phyloP scores from a whole-genome alignment of 2,888 invertebrate species.

The Agrilus biguttatus region DNA sequence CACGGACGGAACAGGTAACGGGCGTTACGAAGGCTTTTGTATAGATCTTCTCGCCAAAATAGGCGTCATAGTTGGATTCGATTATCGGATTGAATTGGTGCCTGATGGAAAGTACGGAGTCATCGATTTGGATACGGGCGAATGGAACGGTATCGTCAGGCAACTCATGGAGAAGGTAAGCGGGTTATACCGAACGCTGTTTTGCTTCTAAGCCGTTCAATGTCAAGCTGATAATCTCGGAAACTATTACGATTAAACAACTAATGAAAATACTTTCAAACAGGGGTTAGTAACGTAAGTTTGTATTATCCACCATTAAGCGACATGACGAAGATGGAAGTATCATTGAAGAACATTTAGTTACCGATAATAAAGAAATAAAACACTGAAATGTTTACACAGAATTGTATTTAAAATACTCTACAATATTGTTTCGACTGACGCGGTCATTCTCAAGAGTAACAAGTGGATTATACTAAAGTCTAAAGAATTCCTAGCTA shows the following conservation, averaged over 20 bases:
- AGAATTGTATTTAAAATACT: too few species aligned
- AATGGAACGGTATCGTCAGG: constrained; percentile 59
- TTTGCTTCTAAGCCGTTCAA: not conserved
- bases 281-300: too few species aligned
- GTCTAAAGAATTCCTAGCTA: too few species aligned
- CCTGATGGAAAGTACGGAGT: constrained; percentile 59
- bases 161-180: constrained; percentile 52
- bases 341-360: too few species aligned
- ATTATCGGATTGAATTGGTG: constrained; percentile 49
- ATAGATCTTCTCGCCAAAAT: constrained; percentile 53
- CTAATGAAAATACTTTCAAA: too few species aligned
- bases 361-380: too few species aligned
- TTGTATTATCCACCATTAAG: too few species aligned
- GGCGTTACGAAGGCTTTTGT: constrained; percentile 58
- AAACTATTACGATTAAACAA: not conserved
- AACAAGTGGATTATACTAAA: too few species aligned
- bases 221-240: not conserved
- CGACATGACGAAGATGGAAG: too few species aligned
- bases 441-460: too few species aligned
- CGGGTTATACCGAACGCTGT: not conserved
- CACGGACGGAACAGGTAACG: constrained; percentile 41
- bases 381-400: too few species aligned
- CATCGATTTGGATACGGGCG: constrained; percentile 54
- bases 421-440: too few species aligned
- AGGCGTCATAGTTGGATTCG: constrained; percentile 48